A percentile compares a stretch with the other conserved stretches of the same genome.
Evolutionary conservation across 2,113 vertebrate species (phyloP).

Genomic region (Alligator sinensis): DNA sequence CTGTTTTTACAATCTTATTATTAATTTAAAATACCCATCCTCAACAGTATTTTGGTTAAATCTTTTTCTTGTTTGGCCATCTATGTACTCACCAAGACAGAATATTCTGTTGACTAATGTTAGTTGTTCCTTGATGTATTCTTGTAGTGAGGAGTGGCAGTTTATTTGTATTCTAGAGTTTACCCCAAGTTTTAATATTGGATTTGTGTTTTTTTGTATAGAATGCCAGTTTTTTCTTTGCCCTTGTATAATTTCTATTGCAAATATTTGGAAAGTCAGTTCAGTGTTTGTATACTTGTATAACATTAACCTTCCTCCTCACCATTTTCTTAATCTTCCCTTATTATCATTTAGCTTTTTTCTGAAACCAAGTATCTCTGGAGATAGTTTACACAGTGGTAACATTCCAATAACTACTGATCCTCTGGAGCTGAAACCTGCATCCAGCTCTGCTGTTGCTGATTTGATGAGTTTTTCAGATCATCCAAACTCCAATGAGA

Average conservation of each 20-base stretch:
- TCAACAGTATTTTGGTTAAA: no score
- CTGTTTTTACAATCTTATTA: neutral
- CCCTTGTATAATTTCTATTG: neutral
- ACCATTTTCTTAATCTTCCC: neutral
- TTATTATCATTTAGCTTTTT: constrained; percentile 84
- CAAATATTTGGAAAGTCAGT: neutral
- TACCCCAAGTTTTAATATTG: neutral
- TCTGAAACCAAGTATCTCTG: constrained; percentile 92
- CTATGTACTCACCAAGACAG: neutral
- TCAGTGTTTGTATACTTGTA: neutral
- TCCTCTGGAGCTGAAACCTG: constrained; percentile 80
- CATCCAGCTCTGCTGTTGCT: constrained; percentile 65
- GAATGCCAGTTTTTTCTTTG: neutral
- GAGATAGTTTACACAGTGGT: constrained; percentile 92
- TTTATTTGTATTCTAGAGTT: neutral
- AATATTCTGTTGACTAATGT: neutral
- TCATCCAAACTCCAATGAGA: constrained; percentile 67
- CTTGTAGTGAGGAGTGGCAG: neutral
- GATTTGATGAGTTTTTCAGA: constrained; percentile 85
- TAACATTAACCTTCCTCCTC: neutral
- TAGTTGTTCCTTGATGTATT: accelerated
- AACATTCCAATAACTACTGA: constrained; percentile 77
- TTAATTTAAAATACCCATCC: neutral
- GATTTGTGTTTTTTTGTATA: neutral
- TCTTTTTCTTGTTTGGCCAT: neutral